phyloP scores from a whole-genome alignment of 2,113 vertebrate species.

The Stictonetta naevosa region DNA sequence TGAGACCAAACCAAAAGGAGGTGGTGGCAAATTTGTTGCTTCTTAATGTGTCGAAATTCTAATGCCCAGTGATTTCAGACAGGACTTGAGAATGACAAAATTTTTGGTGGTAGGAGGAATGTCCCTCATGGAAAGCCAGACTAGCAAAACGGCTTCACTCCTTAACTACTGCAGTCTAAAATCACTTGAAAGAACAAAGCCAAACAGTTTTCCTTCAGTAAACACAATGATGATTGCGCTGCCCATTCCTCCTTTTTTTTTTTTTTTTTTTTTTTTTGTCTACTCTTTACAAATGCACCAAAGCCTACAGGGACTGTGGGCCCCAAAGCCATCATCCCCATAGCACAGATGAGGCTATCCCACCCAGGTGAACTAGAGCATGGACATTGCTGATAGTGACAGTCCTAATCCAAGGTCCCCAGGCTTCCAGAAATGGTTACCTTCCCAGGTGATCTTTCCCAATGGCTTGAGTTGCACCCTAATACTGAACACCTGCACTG shows the following conservation, averaged over 20 bases:
- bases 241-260: background rate
- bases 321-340: background rate
- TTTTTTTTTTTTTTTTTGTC: background rate
- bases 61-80: background rate
- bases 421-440: too few species aligned
- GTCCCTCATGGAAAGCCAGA: background rate
- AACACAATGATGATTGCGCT: accelerated
- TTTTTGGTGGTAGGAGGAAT: background rate
- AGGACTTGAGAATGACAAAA: background rate
- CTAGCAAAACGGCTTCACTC: background rate
- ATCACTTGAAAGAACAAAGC: background rate
- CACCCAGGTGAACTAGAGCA: background rate
- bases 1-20: background rate
- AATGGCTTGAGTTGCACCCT: background rate
- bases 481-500: too few species aligned
- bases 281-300: background rate
- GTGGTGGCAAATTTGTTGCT: background rate
- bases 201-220: background rate
- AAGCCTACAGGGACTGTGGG: background rate
- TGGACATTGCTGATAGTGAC: background rate
- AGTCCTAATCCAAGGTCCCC: background rate
- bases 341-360: background rate
- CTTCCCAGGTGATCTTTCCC: background rate
- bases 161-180: background rate
- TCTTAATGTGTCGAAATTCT: background rate